These are phyloP conservation scores for Pseudoatta argentina DNA, from an alignment of 1,140 invertebrate species.

Conservation along the genomic window DNA sequence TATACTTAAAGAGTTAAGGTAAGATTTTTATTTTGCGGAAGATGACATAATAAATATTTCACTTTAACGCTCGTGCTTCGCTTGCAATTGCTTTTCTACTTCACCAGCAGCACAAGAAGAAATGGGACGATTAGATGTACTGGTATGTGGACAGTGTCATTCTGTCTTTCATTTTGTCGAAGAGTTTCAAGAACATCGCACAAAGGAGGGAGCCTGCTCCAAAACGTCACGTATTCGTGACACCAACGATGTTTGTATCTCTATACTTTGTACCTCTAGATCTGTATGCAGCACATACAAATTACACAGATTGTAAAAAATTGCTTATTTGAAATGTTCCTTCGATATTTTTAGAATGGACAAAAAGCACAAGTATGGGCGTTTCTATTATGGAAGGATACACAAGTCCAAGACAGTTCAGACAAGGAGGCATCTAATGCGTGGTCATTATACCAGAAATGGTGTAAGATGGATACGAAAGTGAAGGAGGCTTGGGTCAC, in stretches of 20 bases:
- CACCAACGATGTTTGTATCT: slow-evolving; percentile 82
- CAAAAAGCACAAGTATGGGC: slow-evolving; percentile 94
- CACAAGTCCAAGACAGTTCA: slow-evolving; percentile 87
- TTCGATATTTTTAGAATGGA: slow-evolving; percentile 87
- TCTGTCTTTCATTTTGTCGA: slow-evolving; percentile 92
- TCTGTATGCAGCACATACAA: neutral
- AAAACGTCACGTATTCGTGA: slow-evolving; percentile 84
- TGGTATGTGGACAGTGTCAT: slow-evolving; percentile 93
- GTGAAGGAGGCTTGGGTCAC: slow-evolving; percentile 92
- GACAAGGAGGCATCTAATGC: slow-evolving; percentile 87
- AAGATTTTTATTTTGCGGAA: neutral
- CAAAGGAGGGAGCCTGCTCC: slow-evolving; percentile 82
- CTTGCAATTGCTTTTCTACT: slow-evolving; percentile 8
- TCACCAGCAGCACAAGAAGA: slow-evolving; percentile 91
- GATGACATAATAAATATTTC: neutral
- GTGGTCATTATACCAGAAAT: slow-evolving; percentile 93
- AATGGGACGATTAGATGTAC: slow-evolving; percentile 91
- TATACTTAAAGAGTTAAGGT: neutral
- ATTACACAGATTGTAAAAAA: neutral
- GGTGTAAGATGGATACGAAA: slow-evolving; percentile 91
- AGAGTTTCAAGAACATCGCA: slow-evolving; percentile 90
- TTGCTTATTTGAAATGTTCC: neutral
- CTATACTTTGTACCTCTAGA: neutral
- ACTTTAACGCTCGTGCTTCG: neutral
- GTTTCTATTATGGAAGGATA: slow-evolving; percentile 93